Evolutionary conservation across 2,797 vertebrate species (phyloP).

Genomic region (Acanthurus lineatus): DNA sequence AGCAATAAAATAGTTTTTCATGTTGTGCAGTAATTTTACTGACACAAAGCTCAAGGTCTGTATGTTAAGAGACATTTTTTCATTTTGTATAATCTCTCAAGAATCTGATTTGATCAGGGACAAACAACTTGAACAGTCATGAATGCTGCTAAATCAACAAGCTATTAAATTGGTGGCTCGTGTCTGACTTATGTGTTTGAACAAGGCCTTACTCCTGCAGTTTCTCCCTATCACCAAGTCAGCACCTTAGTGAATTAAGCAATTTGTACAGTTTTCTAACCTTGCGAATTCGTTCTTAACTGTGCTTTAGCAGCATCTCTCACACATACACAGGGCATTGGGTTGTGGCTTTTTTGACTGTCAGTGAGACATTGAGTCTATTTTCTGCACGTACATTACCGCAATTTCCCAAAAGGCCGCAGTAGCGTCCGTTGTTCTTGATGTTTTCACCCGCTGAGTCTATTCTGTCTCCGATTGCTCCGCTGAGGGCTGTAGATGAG

Average conservation of each 20-base stretch:
- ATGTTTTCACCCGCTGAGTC: slow-evolving; percentile 26
- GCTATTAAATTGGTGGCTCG: background rate
- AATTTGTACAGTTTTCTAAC: slow-evolving; percentile 8
- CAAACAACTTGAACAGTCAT: background rate
- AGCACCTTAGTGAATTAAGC: background rate
- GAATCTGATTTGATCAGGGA: background rate
- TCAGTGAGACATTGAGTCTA: slow-evolving; percentile 49
- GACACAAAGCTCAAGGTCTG: too few species aligned
- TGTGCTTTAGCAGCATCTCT: slow-evolving; percentile 12
- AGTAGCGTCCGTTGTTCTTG: slow-evolving; percentile 19
- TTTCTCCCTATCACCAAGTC: background rate
- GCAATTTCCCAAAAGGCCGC: slow-evolving; percentile 49
- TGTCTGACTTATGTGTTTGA: background rate
- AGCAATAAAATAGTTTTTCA: background rate
- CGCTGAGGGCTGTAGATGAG: slow-evolving; percentile 45
- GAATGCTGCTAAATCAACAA: background rate
- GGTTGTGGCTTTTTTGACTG: slow-evolving; percentile 24
- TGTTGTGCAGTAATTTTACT: background rate
- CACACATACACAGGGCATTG: background rate
- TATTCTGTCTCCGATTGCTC: slow-evolving; percentile 54
- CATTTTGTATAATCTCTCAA: background rate
- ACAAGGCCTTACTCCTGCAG: too few species aligned
- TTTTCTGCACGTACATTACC: slow-evolving; percentile 57
- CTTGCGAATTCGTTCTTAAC: background rate
- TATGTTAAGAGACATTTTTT: background rate